These are phyloP conservation scores for Pammene aurita DNA, from an alignment of 2,888 invertebrate genomes.

Conservation along the genomic window DNA sequence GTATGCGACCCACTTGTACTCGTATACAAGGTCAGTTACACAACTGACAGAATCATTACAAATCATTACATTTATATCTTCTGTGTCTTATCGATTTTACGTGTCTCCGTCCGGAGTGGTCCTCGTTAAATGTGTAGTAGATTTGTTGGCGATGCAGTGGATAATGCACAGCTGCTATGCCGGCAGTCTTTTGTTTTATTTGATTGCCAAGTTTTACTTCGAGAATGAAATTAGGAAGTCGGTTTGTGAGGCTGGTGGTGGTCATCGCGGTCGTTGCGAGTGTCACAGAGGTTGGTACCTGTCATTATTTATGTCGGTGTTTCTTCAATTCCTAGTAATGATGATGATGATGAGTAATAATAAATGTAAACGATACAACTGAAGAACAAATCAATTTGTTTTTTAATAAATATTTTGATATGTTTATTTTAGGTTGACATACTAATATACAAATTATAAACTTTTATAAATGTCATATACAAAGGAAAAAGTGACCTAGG, in stretches of 20 bases:
- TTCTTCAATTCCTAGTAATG: no score
- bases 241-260: conserved; percentile 49
- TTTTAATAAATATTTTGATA: no score
- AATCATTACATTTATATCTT: conserved; percentile 47
- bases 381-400: no score
- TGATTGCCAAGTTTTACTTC: conserved; percentile 64
- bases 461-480: no score
- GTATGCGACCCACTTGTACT: conserved; percentile 34
- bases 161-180: conserved; percentile 65
- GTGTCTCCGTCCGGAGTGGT: conserved; percentile 41
- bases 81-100: conserved; percentile 59
- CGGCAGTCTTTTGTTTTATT: conserved; percentile 63
- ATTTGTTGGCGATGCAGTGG: conserved; percentile 61
- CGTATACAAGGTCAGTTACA: conserved; percentile 38
- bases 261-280: conserved; percentile 51
- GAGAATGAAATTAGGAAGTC: conserved; percentile 69
- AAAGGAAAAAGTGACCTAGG: no score
- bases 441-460: no score
- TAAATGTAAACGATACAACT: no score
- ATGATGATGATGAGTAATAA: no score
- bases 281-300: conserved; percentile 63
- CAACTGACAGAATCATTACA: conserved; percentile 37
- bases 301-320: no score
- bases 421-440: no score
- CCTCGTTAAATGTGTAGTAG: conserved; percentile 35